These are phyloP conservation scores for Tretioscincus oriximinensis DNA, from an alignment of 2,113 vertebrate species.

Conservation along the genomic window DNA sequence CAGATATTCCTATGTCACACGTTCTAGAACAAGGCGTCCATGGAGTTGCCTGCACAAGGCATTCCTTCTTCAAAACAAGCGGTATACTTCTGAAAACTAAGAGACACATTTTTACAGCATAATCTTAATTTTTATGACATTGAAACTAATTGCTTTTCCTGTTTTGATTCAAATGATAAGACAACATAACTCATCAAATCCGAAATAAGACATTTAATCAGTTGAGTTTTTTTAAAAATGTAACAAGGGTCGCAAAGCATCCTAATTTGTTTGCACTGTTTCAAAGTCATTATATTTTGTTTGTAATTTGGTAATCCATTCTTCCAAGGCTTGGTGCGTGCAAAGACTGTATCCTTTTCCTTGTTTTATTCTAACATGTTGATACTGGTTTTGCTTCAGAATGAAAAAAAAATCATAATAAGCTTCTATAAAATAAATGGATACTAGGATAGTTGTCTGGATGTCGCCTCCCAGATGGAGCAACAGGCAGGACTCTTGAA, in stretches of 20 bases:
- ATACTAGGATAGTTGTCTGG: too few species aligned
- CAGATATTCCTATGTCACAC: slow-evolving; percentile 91
- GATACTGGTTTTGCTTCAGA: neutral
- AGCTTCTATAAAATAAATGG: neutral
- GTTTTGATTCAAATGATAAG: neutral
- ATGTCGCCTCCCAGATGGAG: too few species aligned
- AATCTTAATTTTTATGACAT: neutral
- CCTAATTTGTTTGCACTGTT: neutral
- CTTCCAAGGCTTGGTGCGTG: neutral
- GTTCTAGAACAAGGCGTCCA: slow-evolving; percentile 93
- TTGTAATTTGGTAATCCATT: neutral
- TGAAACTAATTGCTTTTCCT: neutral
- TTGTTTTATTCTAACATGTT: neutral
- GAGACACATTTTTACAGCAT: slow-evolving; percentile 36
- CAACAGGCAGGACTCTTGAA: too few species aligned
- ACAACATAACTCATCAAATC: neutral
- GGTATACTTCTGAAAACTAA: slow-evolving; percentile 91
- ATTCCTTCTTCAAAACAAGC: slow-evolving; percentile 90
- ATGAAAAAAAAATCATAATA: neutral
- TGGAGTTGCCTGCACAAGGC: slow-evolving; percentile 88
- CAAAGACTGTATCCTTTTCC: neutral
- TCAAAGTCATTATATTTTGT: neutral
- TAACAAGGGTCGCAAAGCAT: neutral
- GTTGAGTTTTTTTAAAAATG: slow-evolving; percentile 14
- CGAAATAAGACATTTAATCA: neutral